Evolutionary conservation across 1,140 invertebrate species (phyloP).

Genomic region (Drosophila orena): DNA sequence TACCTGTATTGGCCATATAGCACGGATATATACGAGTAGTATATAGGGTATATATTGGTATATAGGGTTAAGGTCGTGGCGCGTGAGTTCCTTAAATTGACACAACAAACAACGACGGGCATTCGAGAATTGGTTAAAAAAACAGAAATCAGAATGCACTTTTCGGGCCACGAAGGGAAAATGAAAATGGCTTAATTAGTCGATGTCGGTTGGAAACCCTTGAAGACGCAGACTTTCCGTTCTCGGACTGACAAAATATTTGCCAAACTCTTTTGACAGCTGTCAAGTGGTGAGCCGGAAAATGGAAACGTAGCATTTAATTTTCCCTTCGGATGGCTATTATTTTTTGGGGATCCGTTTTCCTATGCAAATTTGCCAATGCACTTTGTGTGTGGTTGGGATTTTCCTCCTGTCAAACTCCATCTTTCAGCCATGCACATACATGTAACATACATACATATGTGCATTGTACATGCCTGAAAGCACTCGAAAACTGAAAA

Average conservation of each 20-base stretch:
- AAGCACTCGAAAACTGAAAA: constrained; percentile 39
- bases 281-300: constrained; percentile 70
- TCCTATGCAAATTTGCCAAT: constrained; percentile 70
- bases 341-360: constrained; percentile 45
- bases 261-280: constrained; percentile 75
- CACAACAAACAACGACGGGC: constrained; percentile 54
- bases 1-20: constrained; percentile 38
- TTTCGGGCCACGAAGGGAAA: constrained; percentile 27
- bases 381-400: constrained; percentile 62
- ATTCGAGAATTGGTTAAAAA: constrained; percentile 73
- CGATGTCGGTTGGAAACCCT: constrained; percentile 15
- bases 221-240: constrained; percentile 12
- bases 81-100: constrained; percentile 68
- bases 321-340: constrained; percentile 22
- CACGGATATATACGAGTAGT: constrained; percentile 13
- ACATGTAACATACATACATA: too few species aligned
- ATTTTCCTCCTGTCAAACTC: constrained; percentile 22
- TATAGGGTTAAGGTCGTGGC: constrained; percentile 70
- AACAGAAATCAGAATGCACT: constrained; percentile 63
- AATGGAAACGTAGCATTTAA: constrained; percentile 70
- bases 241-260: constrained; percentile 72
- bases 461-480: constrained; percentile 23
- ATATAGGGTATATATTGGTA: constrained; percentile 2
- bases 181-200: constrained; percentile 72
- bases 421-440: constrained; percentile 17